A percentile compares a stretch with the other conserved stretches of the same genome.
phyloP scores from a whole-genome alignment of 2,797 vertebrate genomes.

The Danionella dracula region DNA sequence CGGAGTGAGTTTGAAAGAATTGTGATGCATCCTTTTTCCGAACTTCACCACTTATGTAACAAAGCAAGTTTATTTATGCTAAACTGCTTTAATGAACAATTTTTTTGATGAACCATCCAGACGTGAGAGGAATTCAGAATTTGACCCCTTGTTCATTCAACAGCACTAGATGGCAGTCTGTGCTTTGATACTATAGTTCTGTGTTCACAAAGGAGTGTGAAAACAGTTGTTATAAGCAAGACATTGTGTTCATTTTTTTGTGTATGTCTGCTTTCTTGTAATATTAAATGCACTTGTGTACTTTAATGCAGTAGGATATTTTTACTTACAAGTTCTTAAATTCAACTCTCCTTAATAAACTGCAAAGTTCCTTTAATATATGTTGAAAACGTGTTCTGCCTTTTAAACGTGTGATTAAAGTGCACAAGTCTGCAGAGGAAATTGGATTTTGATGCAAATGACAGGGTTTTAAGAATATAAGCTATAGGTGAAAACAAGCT shows the following conservation, averaged over 20 bases:
- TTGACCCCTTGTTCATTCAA: background rate
- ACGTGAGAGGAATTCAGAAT: background rate
- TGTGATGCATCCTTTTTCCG: background rate
- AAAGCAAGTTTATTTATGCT: background rate
- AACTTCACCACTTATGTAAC: no score
- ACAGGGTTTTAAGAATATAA: background rate
- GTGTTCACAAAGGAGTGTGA: no score
- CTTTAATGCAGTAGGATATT: no score
- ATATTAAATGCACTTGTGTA: no score
- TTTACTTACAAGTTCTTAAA: no score
- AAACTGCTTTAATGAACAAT: background rate
- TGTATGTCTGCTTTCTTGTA: no score
- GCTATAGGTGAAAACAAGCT: conserved; percentile 4
- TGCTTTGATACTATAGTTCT: no score
- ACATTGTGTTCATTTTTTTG: no score
- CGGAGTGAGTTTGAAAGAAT: background rate
- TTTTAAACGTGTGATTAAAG: background rate
- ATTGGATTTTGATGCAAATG: conserved; percentile 2
- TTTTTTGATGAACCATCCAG: background rate
- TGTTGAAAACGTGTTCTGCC: no score
- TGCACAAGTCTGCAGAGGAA: background rate
- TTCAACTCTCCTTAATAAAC: no score
- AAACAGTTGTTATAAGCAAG: no score
- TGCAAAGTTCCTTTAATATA: no score
- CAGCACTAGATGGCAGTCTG: conserved; percentile 20